phyloP scores from a whole-genome alignment of 2,888 invertebrate species.

The Cephus pulcher region DNA sequence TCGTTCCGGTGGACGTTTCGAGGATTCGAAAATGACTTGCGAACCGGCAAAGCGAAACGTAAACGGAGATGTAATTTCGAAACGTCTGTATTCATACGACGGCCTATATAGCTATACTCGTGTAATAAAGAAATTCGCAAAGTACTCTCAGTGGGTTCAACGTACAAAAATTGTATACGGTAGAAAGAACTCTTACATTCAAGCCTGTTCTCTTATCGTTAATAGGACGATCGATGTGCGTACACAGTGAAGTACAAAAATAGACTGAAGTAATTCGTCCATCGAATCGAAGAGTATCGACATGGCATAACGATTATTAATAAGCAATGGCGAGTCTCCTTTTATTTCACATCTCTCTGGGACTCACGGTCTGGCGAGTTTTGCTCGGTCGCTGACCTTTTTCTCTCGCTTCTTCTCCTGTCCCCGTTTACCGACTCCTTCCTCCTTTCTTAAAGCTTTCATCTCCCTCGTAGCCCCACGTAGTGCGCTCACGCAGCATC shows the following conservation, averaged over 20 bases:
- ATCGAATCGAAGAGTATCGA: background rate
- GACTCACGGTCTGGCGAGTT: conserved; percentile 60
- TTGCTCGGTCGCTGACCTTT: conserved; percentile 57
- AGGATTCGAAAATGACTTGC: background rate
- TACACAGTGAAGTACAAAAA: background rate
- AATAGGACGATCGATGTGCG: background rate
- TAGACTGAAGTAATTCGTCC: background rate
- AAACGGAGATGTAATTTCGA: background rate
- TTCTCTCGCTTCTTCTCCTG: conserved; percentile 27
- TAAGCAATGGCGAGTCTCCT: conserved; percentile 32
- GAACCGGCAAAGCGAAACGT: background rate
- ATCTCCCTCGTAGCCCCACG: background rate
- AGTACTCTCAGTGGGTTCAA: background rate
- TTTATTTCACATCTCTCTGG: conserved; percentile 43
- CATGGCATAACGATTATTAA: background rate
- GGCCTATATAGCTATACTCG: background rate
- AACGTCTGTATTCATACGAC: background rate
- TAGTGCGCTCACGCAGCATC: background rate
- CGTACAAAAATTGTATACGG: background rate
- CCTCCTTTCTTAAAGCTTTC: background rate
- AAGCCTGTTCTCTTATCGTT: too few relatives aligned
- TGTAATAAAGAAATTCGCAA: background rate
- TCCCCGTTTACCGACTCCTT: conserved; percentile 1
- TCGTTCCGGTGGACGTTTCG: background rate
- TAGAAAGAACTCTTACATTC: background rate